Evolutionary conservation across 2,888 invertebrate species (phyloP), one percentile per base, ranked within the genome.

Genomic region (Lottia scabra): DNA sequence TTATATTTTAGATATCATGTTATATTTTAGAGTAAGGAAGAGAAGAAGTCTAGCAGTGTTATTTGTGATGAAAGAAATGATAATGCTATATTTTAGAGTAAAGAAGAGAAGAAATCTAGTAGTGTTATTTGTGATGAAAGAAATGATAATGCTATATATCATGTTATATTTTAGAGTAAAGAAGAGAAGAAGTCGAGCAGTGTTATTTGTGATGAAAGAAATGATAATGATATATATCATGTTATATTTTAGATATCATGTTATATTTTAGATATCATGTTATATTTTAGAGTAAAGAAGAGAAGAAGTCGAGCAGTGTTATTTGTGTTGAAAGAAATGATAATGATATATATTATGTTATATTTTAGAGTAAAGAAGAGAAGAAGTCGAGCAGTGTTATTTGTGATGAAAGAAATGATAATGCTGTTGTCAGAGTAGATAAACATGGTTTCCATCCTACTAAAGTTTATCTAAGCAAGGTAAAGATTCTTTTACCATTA

Each of bases 281-380:
- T 30, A 38, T 38, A 84, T 73, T 76, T 81, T 5, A 78, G 81
- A n/a, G 75, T 38, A 38, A 38, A 38, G 8, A 38, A 30, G 30
- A 30, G 30, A 30, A 30, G 10, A 38, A 8, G 8, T 38, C 89
- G 48, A 89, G 89, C 81, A 87, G 84, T 74, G 85, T 89, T 15
- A 78, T 90, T 5, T 87, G 88, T 75, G 89, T 89, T 71, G 87
- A 88, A n/a, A 73, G 83, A 13, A 81, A 81, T 74, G 89, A 89
- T 78, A 85, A 85, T 74, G 79, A 82, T 16, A 81, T 86, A 38
- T 38, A 38, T 38, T 10, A 38, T 38, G 38, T 38, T 38, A 38
- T 38, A 84, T 73, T 76, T 81, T 8, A 78, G 81, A n/a, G 75
- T 38, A 38, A 38, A 38, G 38, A 38, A 38, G 38, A 38, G 38